These are phyloP conservation scores for Macaria liturata DNA, from an alignment of 2,888 invertebrate species.

Conservation along the genomic window DNA sequence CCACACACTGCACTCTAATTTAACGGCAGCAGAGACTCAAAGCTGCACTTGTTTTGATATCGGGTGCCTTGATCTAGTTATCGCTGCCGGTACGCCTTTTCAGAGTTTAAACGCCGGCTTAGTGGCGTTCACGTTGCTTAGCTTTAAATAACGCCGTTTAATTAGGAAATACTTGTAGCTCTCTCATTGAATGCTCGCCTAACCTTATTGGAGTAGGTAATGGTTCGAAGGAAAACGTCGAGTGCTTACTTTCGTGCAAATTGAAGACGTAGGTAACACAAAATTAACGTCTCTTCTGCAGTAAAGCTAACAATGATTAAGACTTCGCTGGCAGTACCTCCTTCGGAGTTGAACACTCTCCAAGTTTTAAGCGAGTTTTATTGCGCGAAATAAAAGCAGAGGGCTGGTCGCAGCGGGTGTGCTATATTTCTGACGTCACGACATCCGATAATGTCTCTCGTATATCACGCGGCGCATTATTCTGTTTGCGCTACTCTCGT, in stretches of 20 bases:
- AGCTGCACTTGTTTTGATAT: constrained; percentile 45
- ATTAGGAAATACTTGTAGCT: constrained; percentile 10
- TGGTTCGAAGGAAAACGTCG: neutral
- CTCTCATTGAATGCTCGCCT: constrained; percentile 5
- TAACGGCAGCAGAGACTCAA: constrained; percentile 23
- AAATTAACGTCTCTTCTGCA: constrained; percentile 37
- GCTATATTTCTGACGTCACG: constrained; percentile 53
- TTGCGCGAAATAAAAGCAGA: constrained; percentile 63
- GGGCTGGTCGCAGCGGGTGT: constrained; percentile 44
- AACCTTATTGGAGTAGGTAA: neutral
- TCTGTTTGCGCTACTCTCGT: constrained; percentile 46
- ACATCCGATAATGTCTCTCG: constrained; percentile 49
- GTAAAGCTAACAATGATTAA: constrained; percentile 64
- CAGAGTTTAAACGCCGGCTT: constrained; percentile 32
- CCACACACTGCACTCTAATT: constrained; percentile 32
- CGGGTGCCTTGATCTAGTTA: constrained; percentile 50
- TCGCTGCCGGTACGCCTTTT: constrained; percentile 39
- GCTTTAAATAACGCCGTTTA: constrained; percentile 18
- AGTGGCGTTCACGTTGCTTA: constrained; percentile 21
- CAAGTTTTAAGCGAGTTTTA: constrained; percentile 74
- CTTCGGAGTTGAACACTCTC: constrained; percentile 61
- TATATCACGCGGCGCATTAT: constrained; percentile 54
- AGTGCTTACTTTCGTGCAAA: constrained; percentile 5
- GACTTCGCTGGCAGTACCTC: constrained; percentile 52
- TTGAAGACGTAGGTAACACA: constrained; percentile 5